These are phyloP conservation scores for Homarus americanus DNA, from an alignment of 1,140 invertebrate genomes.

Conservation along the genomic window DNA sequence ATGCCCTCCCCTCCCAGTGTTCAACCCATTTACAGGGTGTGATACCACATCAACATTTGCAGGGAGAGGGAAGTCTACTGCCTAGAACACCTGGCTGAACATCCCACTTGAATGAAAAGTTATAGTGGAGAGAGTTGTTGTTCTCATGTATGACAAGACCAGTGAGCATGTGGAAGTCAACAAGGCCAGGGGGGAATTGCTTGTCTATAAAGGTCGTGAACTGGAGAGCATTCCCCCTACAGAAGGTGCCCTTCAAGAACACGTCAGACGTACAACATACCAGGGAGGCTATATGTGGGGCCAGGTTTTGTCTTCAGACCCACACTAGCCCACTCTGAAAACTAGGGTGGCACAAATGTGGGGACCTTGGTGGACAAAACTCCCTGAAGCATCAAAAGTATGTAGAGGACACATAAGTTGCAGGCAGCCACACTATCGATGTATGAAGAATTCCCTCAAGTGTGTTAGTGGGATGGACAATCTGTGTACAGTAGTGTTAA, in stretches of 20 bases:
- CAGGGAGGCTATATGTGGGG: too few species aligned
- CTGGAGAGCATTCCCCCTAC: neutral
- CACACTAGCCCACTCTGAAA: neutral
- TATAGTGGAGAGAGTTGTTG: too few species aligned
- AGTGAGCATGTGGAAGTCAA: neutral
- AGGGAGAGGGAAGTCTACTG: too few species aligned
- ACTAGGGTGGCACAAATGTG: neutral
- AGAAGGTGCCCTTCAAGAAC: neutral
- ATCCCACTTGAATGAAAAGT: too few species aligned
- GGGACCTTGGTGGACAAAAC: neutral
- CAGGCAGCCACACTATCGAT: too few species aligned
- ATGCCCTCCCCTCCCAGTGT: too few species aligned
- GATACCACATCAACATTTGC: too few species aligned
- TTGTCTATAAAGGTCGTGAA: neutral
- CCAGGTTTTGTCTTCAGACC: neutral
- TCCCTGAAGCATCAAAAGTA: neutral
- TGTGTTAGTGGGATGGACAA: too few species aligned
- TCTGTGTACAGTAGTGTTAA: too few species aligned
- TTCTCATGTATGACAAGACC: slow-evolving; percentile 5
- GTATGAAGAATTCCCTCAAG: too few species aligned
- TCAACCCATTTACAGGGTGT: too few species aligned
- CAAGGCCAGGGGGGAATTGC: neutral
- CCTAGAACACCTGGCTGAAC: too few species aligned
- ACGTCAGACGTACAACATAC: neutral
- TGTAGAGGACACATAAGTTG: neutral